A percentile compares a stretch with the other conserved stretches of the same genome.
Evolutionary conservation across 1,140 invertebrate species (phyloP).

Genomic region (Heliconius eleuchia): DNA sequence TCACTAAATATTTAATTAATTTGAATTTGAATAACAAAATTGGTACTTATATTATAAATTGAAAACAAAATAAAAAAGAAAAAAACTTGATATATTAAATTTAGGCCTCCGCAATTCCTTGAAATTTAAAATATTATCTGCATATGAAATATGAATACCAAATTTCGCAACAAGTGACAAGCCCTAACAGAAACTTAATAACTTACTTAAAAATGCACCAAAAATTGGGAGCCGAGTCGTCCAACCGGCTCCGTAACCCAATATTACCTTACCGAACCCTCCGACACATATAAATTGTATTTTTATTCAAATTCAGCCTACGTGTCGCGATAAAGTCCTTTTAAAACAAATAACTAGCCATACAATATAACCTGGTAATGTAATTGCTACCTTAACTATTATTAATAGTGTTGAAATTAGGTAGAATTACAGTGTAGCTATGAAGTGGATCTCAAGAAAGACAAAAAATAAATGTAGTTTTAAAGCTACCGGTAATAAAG

Average conservation of each 20-base stretch:
- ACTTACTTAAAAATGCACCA: constrained; percentile 79
- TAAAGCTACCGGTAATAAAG: constrained; percentile 65
- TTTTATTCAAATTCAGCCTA: constrained; percentile 79
- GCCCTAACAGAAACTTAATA: constrained; percentile 75
- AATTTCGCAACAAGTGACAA: constrained; percentile 79
- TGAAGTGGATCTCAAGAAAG: constrained; percentile 39
- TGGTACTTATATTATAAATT: background rate
- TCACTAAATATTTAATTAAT: no score
- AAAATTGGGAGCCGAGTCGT: constrained; percentile 75
- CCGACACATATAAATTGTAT: constrained; percentile 79
- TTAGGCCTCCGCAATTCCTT: background rate
- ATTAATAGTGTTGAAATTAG: constrained; percentile 48
- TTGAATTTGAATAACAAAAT: no score
- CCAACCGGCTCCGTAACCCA: constrained; percentile 74
- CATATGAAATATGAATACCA: constrained; percentile 50
- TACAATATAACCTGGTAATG: constrained; percentile 42
- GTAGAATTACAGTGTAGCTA: constrained; percentile 31
- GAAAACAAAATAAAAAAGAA: background rate
- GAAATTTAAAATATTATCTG: constrained; percentile 2
- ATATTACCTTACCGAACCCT: constrained; percentile 69
- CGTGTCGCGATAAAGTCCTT: constrained; percentile 73
- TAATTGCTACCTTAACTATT: constrained; percentile 53
- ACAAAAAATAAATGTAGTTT: constrained; percentile 51
- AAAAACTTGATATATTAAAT: background rate
- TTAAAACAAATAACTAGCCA: constrained; percentile 73